Conservation (phyloP, 2,113 vertebrate genomes). For the Oncorhynchus keta region DNA sequence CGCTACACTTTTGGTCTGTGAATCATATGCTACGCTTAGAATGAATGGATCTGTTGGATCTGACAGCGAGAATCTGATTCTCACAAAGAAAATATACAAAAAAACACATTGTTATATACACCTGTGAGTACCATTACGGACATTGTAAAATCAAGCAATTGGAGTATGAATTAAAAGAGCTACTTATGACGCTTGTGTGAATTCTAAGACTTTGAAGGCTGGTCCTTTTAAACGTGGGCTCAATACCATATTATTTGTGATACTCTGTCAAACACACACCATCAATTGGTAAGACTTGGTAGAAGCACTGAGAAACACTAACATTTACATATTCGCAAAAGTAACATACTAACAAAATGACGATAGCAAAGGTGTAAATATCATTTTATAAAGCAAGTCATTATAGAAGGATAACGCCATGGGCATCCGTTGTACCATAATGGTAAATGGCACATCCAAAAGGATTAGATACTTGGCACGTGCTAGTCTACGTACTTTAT, state of each 20-base stretch:
- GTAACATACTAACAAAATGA: conserved; percentile 59
- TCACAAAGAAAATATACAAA: conserved; percentile 58
- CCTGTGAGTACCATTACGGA: conserved; percentile 65
- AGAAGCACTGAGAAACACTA: conserved; percentile 63
- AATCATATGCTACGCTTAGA: neutral
- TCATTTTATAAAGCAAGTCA: conserved; percentile 49
- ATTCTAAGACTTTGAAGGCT: conserved; percentile 51
- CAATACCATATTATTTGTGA: conserved; percentile 32
- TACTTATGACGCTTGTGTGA: conserved; percentile 35
- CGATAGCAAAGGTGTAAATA: conserved; percentile 59
- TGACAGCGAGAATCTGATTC: conserved; percentile 38
- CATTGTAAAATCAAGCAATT: conserved; percentile 60
- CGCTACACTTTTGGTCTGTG: conserved; percentile 28
- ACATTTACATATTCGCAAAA: conserved; percentile 58
- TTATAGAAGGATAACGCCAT: conserved; percentile 42
- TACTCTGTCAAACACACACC: conserved; percentile 58
- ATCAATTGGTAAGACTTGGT: conserved; percentile 56
- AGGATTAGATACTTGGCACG: conserved; percentile 45
- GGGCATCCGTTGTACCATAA: conserved; percentile 39
- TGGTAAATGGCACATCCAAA: conserved; percentile 13
- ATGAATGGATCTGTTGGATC: conserved; percentile 7
- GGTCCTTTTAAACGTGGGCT: conserved; percentile 45
- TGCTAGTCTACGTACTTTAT: conserved; percentile 56
- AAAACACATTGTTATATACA: conserved; percentile 67
- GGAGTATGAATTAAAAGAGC: conserved; percentile 56